These are phyloP conservation scores for Dendroctonus valens DNA, from an alignment of 1,140 invertebrate species.

Conservation along the genomic window DNA sequence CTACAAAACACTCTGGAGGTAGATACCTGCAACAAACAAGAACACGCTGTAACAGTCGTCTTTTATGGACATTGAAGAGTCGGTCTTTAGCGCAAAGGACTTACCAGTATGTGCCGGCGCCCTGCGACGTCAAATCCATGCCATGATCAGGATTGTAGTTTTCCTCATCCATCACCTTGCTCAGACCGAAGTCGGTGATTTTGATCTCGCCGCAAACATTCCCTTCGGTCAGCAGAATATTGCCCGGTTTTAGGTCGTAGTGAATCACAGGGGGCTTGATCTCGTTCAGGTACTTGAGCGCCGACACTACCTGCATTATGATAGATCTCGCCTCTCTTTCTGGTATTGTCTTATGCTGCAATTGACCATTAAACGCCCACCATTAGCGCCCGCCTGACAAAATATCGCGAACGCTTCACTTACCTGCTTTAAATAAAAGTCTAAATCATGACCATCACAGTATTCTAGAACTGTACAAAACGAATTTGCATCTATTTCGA, in stretches of 20 bases:
- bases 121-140: slow-evolving; percentile 99
- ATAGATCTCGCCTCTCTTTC: slow-evolving; percentile 98
- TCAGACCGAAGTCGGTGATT: slow-evolving; percentile 99
- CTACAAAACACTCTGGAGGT: slow-evolving; percentile 99
- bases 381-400: not conserved
- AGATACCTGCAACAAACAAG: slow-evolving; percentile 73
- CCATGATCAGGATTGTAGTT: slow-evolving; percentile 98
- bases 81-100: slow-evolving; percentile 34
- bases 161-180: slow-evolving; percentile 99
- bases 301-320: slow-evolving; percentile 97
- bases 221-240: slow-evolving; percentile 79
- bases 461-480: slow-evolving; percentile 99
- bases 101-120: slow-evolving; percentile 98
- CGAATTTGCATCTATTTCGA: slow-evolving; percentile 99
- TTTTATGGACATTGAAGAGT: not conserved
- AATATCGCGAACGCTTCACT: slow-evolving; percentile 7
- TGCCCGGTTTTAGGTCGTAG: slow-evolving; percentile 98
- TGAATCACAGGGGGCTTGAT: slow-evolving; percentile 99
- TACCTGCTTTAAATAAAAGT: slow-evolving; percentile 98
- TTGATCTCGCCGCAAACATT: slow-evolving; percentile 98
- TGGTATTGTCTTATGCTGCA: slow-evolving; percentile 95
- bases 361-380: slow-evolving; percentile 31
- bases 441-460: slow-evolving; percentile 99
- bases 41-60: not conserved
- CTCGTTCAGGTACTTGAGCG: slow-evolving; percentile 99